Conservation (phyloP, 1,140 invertebrate species). For the Brachionus asplanchnoidis region DNA sequence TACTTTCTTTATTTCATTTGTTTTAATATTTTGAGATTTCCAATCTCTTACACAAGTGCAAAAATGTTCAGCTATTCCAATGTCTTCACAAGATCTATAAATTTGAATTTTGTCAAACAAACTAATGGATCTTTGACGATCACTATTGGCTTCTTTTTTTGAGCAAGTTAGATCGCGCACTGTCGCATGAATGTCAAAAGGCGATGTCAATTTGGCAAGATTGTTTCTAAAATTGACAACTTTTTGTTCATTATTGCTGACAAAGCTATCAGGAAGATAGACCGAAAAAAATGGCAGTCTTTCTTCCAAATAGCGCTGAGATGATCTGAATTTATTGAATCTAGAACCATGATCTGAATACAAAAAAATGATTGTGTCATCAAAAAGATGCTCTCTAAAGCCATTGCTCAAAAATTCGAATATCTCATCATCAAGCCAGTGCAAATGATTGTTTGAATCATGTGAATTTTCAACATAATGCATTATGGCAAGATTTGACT, state of each 20-base stretch:
- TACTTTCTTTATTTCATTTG: conserved; percentile 54
- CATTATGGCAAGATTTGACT: neutral
- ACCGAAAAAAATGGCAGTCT: conserved; percentile 23
- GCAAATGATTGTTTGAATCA: neutral
- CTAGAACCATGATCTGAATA: conserved; percentile 49
- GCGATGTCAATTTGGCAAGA: conserved; percentile 65
- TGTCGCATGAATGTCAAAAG: conserved; percentile 74
- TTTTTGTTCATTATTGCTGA: neutral
- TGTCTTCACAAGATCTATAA: conserved; percentile 72
- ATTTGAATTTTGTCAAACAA: conserved; percentile 62
- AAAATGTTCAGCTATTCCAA: conserved; percentile 86
- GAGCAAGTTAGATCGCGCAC: conserved; percentile 56
- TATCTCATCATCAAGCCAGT: neutral
- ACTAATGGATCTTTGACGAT: conserved; percentile 50
- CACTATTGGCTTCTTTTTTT: neutral
- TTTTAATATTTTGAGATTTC: conserved; percentile 54
- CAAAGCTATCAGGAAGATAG: conserved; percentile 10
- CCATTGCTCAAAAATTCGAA: neutral
- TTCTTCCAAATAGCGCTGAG: conserved; percentile 19
- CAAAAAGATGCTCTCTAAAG: conserved; percentile 40
- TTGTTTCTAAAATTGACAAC: conserved; percentile 2
- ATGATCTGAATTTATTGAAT: conserved; percentile 41
- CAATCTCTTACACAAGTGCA: conserved; percentile 80
- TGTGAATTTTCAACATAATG: neutral
- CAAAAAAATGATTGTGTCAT: conserved; percentile 47